These are phyloP conservation scores for Aspidoscelis tigris DNA, from an alignment of 2,113 vertebrate species.

Conservation along the genomic window DNA sequence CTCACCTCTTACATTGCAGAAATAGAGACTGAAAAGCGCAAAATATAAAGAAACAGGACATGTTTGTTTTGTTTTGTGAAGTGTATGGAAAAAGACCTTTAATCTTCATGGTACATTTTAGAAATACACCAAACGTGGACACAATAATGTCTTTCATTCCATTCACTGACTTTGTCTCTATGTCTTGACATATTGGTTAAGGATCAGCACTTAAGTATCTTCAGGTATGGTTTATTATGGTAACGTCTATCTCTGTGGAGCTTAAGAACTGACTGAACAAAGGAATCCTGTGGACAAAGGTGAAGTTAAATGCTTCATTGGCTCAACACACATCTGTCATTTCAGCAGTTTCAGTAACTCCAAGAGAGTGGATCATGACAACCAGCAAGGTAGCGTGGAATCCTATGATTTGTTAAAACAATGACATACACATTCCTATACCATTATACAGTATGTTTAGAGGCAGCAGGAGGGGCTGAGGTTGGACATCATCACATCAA, in stretches of 20 bases:
- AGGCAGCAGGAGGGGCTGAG: background rate
- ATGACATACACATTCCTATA: background rate
- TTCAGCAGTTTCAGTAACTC: conserved; percentile 23
- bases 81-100: background rate
- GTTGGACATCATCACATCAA: too few relatives aligned
- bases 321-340: conserved; percentile 15
- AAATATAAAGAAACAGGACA: too few relatives aligned
- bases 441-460: too few relatives aligned
- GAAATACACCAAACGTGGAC: conserved; percentile 10
- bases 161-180: background rate
- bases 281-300: conserved; percentile 24
- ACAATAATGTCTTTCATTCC: background rate
- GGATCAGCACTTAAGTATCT: background rate
- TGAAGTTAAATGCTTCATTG: conserved; percentile 21
- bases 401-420: background rate
- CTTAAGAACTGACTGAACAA: conserved; percentile 18
- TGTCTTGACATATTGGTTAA: conserved; percentile 18
- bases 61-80: too few relatives aligned
- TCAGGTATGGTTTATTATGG: background rate
- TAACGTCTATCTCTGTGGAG: background rate
- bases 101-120: background rate
- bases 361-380: background rate
- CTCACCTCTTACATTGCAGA: too few relatives aligned
- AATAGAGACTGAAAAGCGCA: background rate
- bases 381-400: conserved; percentile 18